Conservation (phyloP, 1,140 invertebrate species). For the Octopus bimaculoides region DNA sequence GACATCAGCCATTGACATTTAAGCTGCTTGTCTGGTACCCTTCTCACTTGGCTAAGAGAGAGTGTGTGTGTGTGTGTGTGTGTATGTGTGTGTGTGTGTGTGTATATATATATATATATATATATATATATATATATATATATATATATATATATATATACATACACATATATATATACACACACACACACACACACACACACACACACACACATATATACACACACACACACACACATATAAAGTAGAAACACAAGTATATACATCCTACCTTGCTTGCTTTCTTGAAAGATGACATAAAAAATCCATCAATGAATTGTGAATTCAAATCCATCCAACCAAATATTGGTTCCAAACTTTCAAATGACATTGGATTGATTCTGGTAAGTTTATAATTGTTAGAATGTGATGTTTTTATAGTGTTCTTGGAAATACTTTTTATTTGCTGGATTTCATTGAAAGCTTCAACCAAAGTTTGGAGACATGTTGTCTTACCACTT, state of each 20-base stretch:
- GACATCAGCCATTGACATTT: too few species aligned
- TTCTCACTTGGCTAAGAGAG: too few species aligned
- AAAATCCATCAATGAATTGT: constrained; percentile 56
- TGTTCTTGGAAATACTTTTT: constrained; percentile 7
- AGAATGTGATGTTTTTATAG: constrained; percentile 33
- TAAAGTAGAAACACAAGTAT: not conserved
- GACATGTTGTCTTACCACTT: constrained; percentile 54
- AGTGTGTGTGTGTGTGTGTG: not conserved
- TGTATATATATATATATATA: not conserved
- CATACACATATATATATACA: too few species aligned
- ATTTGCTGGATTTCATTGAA: constrained; percentile 24
- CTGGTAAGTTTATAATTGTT: constrained; percentile 50
- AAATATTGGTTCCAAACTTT: constrained; percentile 52
- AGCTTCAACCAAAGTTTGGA: constrained; percentile 52
- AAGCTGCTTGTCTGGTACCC: too few species aligned
- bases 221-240: not conserved
- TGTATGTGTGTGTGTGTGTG: not conserved
- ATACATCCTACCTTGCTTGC: constrained; percentile 50
- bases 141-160: too few species aligned
- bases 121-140: too few species aligned
- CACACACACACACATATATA: not conserved
- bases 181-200: too few species aligned
- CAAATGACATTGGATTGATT: constrained; percentile 54
- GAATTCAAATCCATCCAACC: constrained; percentile 49
- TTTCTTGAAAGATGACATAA: constrained; percentile 53